Conservation (phyloP, 1,140 invertebrate species). For the Helicoverpa armigera region DNA sequence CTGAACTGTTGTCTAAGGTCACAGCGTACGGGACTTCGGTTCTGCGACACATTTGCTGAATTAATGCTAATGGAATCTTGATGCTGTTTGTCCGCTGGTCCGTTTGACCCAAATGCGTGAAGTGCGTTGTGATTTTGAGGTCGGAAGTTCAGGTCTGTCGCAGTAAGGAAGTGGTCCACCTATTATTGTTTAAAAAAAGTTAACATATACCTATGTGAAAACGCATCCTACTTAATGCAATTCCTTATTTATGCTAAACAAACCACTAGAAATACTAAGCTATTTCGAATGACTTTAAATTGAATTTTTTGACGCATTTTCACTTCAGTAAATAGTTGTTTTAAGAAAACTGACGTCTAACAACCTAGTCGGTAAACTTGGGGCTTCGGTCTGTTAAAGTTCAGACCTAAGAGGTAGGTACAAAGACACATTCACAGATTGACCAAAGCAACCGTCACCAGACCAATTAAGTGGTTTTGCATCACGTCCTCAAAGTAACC, state of each 20-base stretch:
- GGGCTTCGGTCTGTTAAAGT: too few species aligned
- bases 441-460: background rate
- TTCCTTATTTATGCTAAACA: too few species aligned
- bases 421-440: conserved; percentile 14
- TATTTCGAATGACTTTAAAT: too few species aligned
- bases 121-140: background rate
- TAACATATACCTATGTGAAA: too few species aligned
- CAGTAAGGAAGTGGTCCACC: too few species aligned
- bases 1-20: background rate
- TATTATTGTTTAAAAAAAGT: too few species aligned
- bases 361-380: too few species aligned
- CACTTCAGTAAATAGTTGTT: too few species aligned
- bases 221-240: too few species aligned
- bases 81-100: background rate
- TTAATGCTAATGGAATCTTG: conserved; percentile 21
- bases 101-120: background rate
- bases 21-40: background rate
- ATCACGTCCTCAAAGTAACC: background rate
- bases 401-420: background rate
- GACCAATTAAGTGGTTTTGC: background rate
- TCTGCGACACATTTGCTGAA: conserved; percentile 9
- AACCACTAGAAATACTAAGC: too few species aligned
- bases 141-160: background rate
- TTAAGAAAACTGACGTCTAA: too few species aligned
- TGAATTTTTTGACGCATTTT: too few species aligned